Evolutionary conservation across 2,797 vertebrate species (phyloP).

Genomic region (Phaenicophaeus curvirostris): DNA sequence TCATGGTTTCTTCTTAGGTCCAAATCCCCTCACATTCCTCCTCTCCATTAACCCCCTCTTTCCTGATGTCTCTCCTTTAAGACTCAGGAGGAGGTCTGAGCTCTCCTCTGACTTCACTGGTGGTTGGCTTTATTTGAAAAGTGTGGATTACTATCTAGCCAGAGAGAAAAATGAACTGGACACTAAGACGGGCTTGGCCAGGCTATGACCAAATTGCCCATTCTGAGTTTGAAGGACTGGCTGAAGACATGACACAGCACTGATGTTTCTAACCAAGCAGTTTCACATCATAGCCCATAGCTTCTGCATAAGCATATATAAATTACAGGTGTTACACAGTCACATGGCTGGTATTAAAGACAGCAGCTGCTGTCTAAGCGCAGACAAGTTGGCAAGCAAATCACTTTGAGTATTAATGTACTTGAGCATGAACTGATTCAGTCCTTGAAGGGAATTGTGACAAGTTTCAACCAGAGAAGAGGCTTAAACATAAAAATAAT

Average conservation of each 20-base stretch:
- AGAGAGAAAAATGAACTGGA: neutral
- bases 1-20: neutral
- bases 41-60: neutral
- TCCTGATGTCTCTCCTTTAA: neutral
- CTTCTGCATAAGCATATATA: neutral
- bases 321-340: neutral
- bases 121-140: neutral
- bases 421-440: neutral
- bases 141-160: neutral
- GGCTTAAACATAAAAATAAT: neutral
- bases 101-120: neutral
- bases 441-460: neutral
- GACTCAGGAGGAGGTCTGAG: neutral
- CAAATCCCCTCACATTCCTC: fast-evolving
- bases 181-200: neutral
- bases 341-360: neutral
- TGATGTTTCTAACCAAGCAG: neutral
- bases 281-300: neutral
- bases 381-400: neutral
- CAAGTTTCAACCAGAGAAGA: neutral
- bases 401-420: neutral
- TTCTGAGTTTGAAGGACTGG: neutral
- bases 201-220: neutral
- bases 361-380: neutral
- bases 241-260: neutral